phyloP scores from a whole-genome alignment of 2,113 vertebrate genomes.

The Megaleporinus macrocephalus region DNA sequence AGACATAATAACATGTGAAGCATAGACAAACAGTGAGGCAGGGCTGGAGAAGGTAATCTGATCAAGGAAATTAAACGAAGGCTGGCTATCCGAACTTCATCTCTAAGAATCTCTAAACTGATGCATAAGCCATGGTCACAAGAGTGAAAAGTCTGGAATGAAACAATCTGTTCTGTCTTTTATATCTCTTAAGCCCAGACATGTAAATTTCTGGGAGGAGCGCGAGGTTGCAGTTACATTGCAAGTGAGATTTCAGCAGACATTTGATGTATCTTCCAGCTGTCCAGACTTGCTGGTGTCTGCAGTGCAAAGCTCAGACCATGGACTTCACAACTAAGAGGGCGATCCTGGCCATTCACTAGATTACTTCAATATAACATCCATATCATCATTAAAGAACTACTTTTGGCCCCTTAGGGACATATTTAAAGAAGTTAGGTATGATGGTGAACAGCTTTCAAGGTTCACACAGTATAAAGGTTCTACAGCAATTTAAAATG shows the following conservation, averaged over 20 bases:
- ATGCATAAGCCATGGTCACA: neutral
- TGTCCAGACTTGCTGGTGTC: no score
- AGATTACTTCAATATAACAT: no score
- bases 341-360: no score
- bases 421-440: no score
- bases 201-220: neutral
- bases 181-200: neutral
- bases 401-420: no score
- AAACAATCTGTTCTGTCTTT: neutral
- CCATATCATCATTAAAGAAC: no score
- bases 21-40: constrained; percentile 3
- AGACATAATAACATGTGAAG: constrained; percentile 36
- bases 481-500: no score
- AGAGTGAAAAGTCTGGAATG: constrained; percentile 8
- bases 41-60: constrained; percentile 13
- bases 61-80: constrained; percentile 44
- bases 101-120: neutral
- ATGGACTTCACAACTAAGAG: no score
- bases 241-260: neutral
- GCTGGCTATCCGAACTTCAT: constrained; percentile 18
- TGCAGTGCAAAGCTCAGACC: no score
- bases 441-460: no score
- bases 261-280: neutral
- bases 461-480: no score
- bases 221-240: no score